A percentile compares a stretch with the other conserved stretches of the same genome.
Conservation (phyloP, 1,140 invertebrate genomes). For the Drosophila arawakana region DNA sequence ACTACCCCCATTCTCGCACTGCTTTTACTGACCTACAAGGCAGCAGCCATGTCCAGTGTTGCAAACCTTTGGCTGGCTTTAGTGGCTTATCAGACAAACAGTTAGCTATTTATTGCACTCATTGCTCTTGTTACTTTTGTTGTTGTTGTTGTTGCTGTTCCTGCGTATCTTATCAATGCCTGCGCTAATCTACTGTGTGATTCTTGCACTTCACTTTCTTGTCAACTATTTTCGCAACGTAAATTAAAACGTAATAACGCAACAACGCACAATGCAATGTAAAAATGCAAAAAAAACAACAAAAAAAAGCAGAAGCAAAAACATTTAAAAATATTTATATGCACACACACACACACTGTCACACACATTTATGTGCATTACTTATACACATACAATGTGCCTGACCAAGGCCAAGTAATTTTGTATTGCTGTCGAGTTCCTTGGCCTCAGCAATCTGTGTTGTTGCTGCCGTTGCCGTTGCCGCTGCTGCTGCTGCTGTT, state of each 20-base stretch:
- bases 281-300: conserved; percentile 21
- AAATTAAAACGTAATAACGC: conserved; percentile 69
- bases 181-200: conserved; percentile 63
- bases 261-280: conserved; percentile 53
- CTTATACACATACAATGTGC: conserved; percentile 59
- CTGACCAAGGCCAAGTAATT: conserved; percentile 80
- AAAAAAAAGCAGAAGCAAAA: conserved; percentile 51
- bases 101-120: conserved; percentile 19
- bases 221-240: conserved; percentile 67
- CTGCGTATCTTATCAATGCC: conserved; percentile 62
- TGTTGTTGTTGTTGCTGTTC: conserved; percentile 5
- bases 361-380: conserved; percentile 5
- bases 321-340: conserved; percentile 80
- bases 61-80: conserved; percentile 13
- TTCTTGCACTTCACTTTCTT: conserved; percentile 72
- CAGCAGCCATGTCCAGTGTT: conserved; percentile 8
- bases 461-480: conserved; percentile 43
- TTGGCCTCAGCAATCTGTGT: conserved; percentile 67
- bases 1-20: background rate
- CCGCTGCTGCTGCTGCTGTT: conserved; percentile 52
- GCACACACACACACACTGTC: conserved; percentile 23
- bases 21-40: conserved; percentile 57
- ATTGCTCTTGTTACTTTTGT: too few relatives aligned
- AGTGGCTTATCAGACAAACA: conserved; percentile 51
- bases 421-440: conserved; percentile 78